Base-by-base conservation (phyloP, 2,888 invertebrate species). In the Ceramica pisi region DNA sequence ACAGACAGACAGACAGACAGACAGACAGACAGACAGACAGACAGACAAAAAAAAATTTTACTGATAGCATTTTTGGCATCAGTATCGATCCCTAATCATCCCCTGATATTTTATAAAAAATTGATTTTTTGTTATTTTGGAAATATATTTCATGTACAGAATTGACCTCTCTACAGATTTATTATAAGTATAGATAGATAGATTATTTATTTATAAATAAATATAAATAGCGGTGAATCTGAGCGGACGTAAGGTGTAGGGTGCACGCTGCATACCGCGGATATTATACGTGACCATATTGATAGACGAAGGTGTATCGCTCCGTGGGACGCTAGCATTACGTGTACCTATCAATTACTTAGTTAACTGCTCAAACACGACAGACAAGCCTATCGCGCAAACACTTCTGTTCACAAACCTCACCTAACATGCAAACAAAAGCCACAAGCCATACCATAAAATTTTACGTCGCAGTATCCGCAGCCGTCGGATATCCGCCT, bases 381-480 rank as follows among this genome's bases (percentile, higher is more conserved):
- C 23, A 23, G 23, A 23, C 12, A 35, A 7, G 19, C 19, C 8
- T 35, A 38, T 19, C 19, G 21, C 50, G 8, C 59, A 26, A 55
- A n/a, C 56, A 21, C n/a, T 16, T 41, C 19, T 31, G 31, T 66
- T 41, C 46, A n/a, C 41, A 62, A 50, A 50, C 50, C 44, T 51
- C 41, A 61, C 68, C 61, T 51, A 65, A 12, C 57, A 69, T 77
- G 46, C 60, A 71, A 78, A 81, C 72, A 71, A 57, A 68, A 53
- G 38, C 56, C 19, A 26, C 41, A 51, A 66, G 50, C 35, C 41
- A 35, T 53, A 19, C n/a, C 57, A 77, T 67, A 55, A 57, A 57
- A 71, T 64, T 31, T 61, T 61, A 78, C 48, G 10, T 14, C 44
- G n/a, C 56, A 26, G 51, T 78, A 61, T 71, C 71, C 78, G 66